Conservation (phyloP, 1,140 invertebrate genomes). For the Chrysopa pallens region DNA sequence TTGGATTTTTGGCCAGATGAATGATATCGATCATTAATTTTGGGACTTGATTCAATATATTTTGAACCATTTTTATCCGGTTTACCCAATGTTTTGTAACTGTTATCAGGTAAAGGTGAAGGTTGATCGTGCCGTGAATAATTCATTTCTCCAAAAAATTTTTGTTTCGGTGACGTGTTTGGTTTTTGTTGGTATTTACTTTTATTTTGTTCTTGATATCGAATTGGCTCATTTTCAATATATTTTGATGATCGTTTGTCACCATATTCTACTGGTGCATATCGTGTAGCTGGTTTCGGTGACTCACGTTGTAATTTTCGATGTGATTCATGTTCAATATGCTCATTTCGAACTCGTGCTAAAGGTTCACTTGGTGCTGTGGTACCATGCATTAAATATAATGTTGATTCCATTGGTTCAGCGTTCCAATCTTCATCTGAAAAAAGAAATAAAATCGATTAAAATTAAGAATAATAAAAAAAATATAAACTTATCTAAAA, state of each 20-base stretch:
- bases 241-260: neutral
- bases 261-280: neutral
- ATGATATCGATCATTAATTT: neutral
- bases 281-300: neutral
- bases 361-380: constrained; percentile 12
- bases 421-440: constrained; percentile 22
- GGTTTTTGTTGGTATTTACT: neutral
- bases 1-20: neutral
- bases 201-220: neutral
- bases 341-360: neutral
- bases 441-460: constrained; percentile 5
- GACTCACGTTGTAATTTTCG: neutral
- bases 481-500: too few relatives aligned
- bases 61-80: neutral
- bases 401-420: constrained; percentile 15
- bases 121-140: constrained; percentile 2
- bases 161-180: constrained; percentile 1
- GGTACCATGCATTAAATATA: constrained; percentile 17
- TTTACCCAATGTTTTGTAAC: neutral
- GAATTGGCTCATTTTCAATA: neutral
- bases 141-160: neutral
- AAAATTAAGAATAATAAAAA: too few relatives aligned
- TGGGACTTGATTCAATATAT: neutral
- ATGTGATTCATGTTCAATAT: neutral
- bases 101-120: neutral